Percentiles rank a stretch among this genome's conserved stretches.
These are phyloP conservation scores for Steatocranus sp. DNA, from an alignment of 2,797 vertebrate genomes.

Conservation along the genomic window DNA sequence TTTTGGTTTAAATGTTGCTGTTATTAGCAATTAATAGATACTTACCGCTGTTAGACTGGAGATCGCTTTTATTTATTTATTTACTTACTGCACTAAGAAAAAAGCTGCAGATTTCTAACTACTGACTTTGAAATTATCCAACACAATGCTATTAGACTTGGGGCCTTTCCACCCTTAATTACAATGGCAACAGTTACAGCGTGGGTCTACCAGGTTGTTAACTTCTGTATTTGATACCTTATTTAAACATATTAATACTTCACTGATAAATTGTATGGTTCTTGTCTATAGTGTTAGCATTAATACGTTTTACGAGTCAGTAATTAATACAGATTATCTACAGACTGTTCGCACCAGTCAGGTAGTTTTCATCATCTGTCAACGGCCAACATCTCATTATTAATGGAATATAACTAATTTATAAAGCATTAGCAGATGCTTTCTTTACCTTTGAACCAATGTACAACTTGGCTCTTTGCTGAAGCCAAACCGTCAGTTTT, in stretches of 20 bases:
- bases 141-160: neutral
- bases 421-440: neutral
- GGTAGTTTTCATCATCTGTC: neutral
- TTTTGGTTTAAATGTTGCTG: neutral
- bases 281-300: neutral
- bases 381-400: neutral
- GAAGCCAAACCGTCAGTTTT: neutral
- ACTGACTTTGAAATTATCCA: neutral
- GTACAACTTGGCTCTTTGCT: neutral
- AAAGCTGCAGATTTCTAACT: neutral
- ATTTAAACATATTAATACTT: neutral
- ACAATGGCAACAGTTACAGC: fast-evolving
- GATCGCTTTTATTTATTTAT: neutral
- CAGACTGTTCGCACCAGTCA: neutral
- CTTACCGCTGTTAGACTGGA: neutral
- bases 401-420: neutral
- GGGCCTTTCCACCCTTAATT: neutral
- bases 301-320: neutral
- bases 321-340: neutral
- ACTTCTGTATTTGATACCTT: neutral
- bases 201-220: neutral
- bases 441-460: neutral
- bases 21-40: neutral
- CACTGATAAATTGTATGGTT: no score
- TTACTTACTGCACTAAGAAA: neutral